These are phyloP conservation scores for Melanerpes formicivorus DNA, from an alignment of 2,113 vertebrate species.

Conservation along the genomic window DNA sequence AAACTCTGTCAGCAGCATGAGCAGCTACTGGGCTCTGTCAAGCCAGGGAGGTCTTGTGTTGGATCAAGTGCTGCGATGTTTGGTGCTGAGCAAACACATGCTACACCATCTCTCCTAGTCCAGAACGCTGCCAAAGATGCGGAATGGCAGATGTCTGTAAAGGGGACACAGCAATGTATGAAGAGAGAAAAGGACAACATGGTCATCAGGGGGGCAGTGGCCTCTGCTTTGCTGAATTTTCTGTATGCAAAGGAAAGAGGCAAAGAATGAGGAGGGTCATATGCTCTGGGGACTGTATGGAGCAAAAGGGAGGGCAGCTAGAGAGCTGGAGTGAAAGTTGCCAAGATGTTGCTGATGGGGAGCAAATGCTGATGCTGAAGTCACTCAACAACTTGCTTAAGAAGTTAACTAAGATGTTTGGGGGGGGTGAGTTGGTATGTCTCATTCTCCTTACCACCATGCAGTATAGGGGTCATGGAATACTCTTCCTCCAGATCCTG, in stretches of 20 bases:
- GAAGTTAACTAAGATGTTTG: not conserved
- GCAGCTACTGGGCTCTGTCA: not conserved
- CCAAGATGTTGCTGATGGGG: not conserved
- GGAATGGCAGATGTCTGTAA: not conserved
- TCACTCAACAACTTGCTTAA: not conserved
- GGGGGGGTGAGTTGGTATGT: not conserved
- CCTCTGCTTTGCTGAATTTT: not conserved
- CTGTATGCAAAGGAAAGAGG: not conserved
- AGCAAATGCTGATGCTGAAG: not conserved
- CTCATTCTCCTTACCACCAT: not conserved
- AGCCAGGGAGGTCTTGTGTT: not conserved
- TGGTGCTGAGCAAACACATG: not conserved
- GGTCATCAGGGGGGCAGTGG: accelerated
- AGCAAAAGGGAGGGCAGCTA: not conserved
- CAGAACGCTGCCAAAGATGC: not conserved
- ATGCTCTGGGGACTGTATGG: not conserved
- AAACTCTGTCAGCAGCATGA: not conserved
- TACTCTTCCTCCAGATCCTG: not conserved
- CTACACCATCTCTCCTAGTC: not conserved
- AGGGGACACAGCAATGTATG: accelerated
- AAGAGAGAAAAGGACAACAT: not conserved
- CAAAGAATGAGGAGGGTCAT: not conserved
- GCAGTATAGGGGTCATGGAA: not conserved
- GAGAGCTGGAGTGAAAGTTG: not conserved
- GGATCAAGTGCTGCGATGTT: not conserved